Percentiles rank a stretch among this genome's conserved stretches.
These are phyloP conservation scores for Drosophila murphyi DNA, from an alignment of 1,140 invertebrate species.

Conservation along the genomic window DNA sequence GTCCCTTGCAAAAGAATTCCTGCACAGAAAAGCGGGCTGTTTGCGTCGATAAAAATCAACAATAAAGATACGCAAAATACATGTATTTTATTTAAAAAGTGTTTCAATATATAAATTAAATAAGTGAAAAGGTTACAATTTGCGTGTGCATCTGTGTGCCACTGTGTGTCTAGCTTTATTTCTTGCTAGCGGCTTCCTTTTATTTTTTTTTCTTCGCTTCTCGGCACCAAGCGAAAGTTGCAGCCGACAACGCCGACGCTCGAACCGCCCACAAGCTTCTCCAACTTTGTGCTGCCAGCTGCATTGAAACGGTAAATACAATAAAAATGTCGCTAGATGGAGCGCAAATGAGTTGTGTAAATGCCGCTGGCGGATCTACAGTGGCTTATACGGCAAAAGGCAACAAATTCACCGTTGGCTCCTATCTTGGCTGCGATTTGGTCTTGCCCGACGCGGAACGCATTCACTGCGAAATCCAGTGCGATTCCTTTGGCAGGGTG, in stretches of 20 bases:
- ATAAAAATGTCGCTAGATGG: constrained; percentile 69
- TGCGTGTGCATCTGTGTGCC: not conserved
- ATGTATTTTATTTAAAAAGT: constrained; percentile 5
- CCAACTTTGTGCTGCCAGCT: constrained; percentile 34
- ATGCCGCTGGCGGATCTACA: constrained; percentile 55
- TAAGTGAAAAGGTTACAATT: not conserved
- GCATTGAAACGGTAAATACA: constrained; percentile 45
- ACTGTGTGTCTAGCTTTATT: constrained; percentile 11
- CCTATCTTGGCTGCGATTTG: constrained; percentile 64
- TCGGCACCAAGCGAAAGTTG: constrained; percentile 44
- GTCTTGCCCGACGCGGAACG: constrained; percentile 57
- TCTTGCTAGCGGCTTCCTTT: constrained; percentile 30
- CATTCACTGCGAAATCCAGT: constrained; percentile 72
- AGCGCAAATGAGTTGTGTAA: constrained; percentile 65
- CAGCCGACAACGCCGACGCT: constrained; percentile 20
- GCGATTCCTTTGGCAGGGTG: constrained; percentile 78
- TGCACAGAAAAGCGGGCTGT: constrained; percentile 60
- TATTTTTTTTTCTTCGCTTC: constrained; percentile 24
- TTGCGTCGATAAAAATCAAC: constrained; percentile 33
- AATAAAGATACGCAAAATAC: constrained; percentile 12
- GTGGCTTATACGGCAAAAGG: constrained; percentile 61
- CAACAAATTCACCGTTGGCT: constrained; percentile 71
- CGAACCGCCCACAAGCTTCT: constrained; percentile 38
- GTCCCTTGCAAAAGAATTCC: constrained; percentile 79
- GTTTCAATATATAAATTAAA: not conserved